Conservation (phyloP, 2,888 invertebrate species). For the Margaritifera margaritifera region DNA sequence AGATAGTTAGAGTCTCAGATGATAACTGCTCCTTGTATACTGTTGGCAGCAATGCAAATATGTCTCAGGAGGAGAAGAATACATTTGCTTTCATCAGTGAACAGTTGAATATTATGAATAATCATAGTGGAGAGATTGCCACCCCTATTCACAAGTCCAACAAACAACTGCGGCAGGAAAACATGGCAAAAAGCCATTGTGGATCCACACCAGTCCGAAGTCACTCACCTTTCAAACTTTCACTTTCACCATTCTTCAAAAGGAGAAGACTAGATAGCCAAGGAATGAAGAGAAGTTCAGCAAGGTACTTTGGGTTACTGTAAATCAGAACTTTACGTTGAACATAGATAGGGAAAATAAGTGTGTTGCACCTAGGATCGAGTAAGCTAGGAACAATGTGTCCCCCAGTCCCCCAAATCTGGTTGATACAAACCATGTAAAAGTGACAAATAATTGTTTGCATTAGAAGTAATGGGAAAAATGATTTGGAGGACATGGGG, state of each 20-base stretch:
- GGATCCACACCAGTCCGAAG: constrained; percentile 11
- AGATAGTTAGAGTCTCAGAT: too few relatives aligned
- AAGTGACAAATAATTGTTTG: too few relatives aligned
- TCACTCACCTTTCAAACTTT: constrained; percentile 8
- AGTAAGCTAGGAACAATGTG: too few relatives aligned
- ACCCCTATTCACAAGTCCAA: constrained; percentile 27
- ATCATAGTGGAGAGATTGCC: constrained; percentile 28
- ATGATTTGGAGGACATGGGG: too few relatives aligned
- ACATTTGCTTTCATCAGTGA: constrained; percentile 33
- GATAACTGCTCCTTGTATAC: neutral
- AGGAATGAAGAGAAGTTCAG: constrained; percentile 37
- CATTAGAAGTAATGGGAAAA: too few relatives aligned
- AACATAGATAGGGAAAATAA: too few relatives aligned
- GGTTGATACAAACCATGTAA: too few relatives aligned
- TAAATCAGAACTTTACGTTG: too few relatives aligned
- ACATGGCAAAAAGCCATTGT: constrained; percentile 9
- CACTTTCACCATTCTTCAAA: neutral
- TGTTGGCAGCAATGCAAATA: constrained; percentile 1
- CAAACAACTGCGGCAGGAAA: constrained; percentile 18
- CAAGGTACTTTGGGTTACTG: too few relatives aligned
- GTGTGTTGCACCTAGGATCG: too few relatives aligned
- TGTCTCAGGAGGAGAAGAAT: constrained; percentile 16
- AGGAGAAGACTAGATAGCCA: neutral
- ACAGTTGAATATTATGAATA: constrained; percentile 39
- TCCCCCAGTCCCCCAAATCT: too few relatives aligned